Conservation (phyloP, 1,140 invertebrate genomes). For the Anoplolepis gracilipes region DNA sequence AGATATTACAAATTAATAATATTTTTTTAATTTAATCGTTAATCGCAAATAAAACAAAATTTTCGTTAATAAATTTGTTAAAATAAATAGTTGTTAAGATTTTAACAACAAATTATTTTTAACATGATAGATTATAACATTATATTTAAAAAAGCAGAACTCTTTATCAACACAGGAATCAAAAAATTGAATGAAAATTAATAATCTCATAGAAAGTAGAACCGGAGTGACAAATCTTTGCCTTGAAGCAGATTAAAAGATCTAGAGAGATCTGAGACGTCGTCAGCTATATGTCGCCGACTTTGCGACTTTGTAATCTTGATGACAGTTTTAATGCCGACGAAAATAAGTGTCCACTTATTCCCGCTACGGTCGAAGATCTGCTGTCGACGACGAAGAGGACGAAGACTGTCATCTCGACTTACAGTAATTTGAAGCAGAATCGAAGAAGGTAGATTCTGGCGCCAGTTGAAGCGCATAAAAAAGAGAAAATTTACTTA, state of each 20-base stretch:
- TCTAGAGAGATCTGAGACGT: constrained; percentile 10
- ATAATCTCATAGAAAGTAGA: constrained; percentile 34
- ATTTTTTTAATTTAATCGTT: neutral
- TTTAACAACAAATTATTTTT: neutral
- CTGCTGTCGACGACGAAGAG: neutral
- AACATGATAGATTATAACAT: neutral
- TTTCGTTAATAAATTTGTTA: too few relatives aligned
- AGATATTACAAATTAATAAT: neutral
- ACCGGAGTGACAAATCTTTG: neutral
- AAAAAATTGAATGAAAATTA: constrained; percentile 18
- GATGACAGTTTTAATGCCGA: neutral
- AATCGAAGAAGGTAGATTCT: constrained; percentile 26
- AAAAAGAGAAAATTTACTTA: constrained; percentile 62
- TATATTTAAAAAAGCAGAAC: neutral
- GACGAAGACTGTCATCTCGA: constrained; percentile 9
- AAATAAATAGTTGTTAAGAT: neutral
- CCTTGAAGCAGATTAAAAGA: neutral
- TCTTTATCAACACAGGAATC: neutral
- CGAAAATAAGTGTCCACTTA: constrained; percentile 49
- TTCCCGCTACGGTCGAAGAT: neutral
- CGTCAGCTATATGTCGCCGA: neutral
- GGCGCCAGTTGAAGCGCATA: constrained; percentile 62
- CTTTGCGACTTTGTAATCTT: neutral
- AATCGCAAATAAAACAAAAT: neutral
- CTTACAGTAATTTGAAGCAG: constrained; percentile 1